Evolutionary conservation across 2,113 vertebrate genomes (phyloP), one percentile per base, ranked within the genome.

Genomic region (Rhegmatorhina hoffmannsi): DNA sequence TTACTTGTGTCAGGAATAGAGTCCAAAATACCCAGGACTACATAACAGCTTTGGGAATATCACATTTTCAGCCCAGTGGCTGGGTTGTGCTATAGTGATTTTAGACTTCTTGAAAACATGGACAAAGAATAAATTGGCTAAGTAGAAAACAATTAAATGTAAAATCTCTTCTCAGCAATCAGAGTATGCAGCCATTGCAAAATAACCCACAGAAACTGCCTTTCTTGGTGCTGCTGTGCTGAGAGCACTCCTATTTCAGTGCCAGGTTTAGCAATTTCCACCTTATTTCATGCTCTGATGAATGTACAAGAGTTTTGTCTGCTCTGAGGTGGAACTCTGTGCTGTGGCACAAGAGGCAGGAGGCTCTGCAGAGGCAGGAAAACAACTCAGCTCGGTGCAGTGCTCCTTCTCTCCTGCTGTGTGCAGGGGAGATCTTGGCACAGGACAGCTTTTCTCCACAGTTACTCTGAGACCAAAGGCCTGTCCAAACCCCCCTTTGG

Each of bases 11-110:
- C 38, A 81, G 53, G 58, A 93, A 34, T 21, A 55, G 63, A 86
- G 74, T 88, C 62, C 94, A 92, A 96, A 97, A 92, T 93, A 92
- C 29, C 49, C 74, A 59, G 33, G 60, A 91, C 72, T 92, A 74
- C n/a, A 33, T 31, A 86, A 81, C n/a, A 80, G 78, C 92, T 95
- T 85, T 80, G 96, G 95, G 97, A 96, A 91, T 96, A 96, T 96
- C 95, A 74, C n/a, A 24, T 95, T 92, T 91, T 92, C 67, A 90
- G 69, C 24, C 72, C 47, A 88, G n/a, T 90, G 74, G 68, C 91
- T 92, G 75, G 10, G 9, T 56, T 78, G 82, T 83, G 49, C 43
- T 67, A 26, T 31, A 46, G 56, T 63, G 82, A 86, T 78, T 95
- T 93, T 78, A 88, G 60, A 80, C 28, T 84, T 91, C 73, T 89